A percentile compares a stretch with the other conserved stretches of the same genome.
Evolutionary conservation across 1,140 invertebrate genomes (phyloP).

Genomic region (Agrypnia vestita): DNA sequence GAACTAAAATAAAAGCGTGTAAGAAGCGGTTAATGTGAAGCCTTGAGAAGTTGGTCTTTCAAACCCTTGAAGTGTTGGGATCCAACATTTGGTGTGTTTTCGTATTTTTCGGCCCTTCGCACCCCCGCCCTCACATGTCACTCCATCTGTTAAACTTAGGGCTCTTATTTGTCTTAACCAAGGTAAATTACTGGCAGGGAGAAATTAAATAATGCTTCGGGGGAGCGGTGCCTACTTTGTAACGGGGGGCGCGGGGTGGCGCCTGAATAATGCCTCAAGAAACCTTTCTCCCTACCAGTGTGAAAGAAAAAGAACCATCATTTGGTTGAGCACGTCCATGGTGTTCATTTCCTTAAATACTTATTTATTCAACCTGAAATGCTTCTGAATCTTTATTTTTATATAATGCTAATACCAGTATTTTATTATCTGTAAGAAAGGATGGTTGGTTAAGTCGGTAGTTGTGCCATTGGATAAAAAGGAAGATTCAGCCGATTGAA

Average conservation of each 20-base stretch:
- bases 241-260: not conserved
- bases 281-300: not conserved
- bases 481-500: too few species aligned
- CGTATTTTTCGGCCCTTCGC: not conserved
- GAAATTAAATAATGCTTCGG: constrained; percentile 8
- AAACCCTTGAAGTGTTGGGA: too few species aligned
- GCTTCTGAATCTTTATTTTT: too few species aligned
- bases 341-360: too few species aligned
- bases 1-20: too few species aligned
- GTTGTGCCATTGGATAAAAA: too few species aligned
- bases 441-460: constrained; percentile 8
- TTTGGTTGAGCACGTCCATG: too few species aligned
- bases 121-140: constrained; percentile 1
- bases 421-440: not conserved
- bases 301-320: too few species aligned
- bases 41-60: too few species aligned
- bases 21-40: too few species aligned
- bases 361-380: too few species aligned
- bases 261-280: constrained; percentile 12
- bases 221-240: not conserved
- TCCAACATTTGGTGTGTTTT: not conserved
- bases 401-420: too few species aligned
- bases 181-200: constrained; percentile 3
- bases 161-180: constrained; percentile 22
- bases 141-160: constrained; percentile 29